Percentiles rank a stretch among this genome's conserved stretches.
Conservation (phyloP, 2,888 invertebrate species). For the Lithophane leautieri region DNA sequence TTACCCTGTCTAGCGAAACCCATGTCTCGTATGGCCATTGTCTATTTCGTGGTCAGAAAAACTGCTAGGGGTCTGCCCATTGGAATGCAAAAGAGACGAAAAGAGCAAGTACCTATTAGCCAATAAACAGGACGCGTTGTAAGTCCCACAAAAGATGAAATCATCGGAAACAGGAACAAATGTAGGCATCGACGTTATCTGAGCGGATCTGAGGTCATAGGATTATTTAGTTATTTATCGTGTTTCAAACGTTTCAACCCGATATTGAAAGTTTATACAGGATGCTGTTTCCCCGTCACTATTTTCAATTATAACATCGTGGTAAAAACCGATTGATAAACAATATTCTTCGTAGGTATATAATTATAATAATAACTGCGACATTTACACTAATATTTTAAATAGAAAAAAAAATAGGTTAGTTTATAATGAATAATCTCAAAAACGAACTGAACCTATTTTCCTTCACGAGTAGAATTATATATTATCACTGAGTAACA, state of each 20-base stretch:
- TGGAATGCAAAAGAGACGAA: not conserved
- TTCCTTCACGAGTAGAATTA: no score
- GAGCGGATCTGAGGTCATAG: not conserved
- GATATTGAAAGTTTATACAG: not conserved
- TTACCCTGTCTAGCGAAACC: no score
- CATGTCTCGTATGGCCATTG: no score
- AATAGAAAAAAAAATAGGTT: no score
- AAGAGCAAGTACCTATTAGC: not conserved
- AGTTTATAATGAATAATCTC: no score
- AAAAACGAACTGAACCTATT: no score
- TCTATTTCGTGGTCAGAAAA: no score
- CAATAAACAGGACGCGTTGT: not conserved
- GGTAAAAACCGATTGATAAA: not conserved
- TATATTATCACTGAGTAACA: no score
- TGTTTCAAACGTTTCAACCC: not conserved
- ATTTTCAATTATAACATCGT: not conserved
- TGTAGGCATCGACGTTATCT: not conserved
- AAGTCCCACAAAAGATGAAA: not conserved
- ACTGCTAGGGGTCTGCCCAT: not conserved
- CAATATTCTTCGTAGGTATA: not conserved
- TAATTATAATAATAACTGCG: not conserved
- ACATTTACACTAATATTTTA: no score
- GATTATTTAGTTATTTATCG: not conserved
- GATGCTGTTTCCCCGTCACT: conserved; percentile 11
- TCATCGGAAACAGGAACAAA: not conserved